A percentile compares a stretch with the other conserved stretches of the same genome.
phyloP scores from a whole-genome alignment of 2,797 vertebrate species.

The Lindbergichthys nudifrons region DNA sequence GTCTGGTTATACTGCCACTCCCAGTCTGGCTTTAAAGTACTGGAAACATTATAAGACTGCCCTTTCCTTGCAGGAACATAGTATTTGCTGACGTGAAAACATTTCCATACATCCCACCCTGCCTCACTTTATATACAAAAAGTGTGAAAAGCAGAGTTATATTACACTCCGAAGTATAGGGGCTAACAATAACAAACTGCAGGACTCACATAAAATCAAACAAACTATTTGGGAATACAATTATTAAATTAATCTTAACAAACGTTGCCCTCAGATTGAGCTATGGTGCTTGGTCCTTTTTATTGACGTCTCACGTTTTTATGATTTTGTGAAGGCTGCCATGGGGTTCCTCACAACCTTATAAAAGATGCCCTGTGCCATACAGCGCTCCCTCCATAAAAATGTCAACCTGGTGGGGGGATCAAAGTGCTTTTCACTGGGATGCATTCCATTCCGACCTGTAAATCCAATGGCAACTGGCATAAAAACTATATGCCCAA shows the following conservation, averaged over 20 bases:
- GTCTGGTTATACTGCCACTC: not conserved
- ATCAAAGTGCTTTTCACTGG: slow-evolving; percentile 83
- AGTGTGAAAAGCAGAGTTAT: not conserved
- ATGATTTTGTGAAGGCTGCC: slow-evolving; percentile 69
- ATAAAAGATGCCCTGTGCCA: slow-evolving; percentile 76
- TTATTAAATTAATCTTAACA: not conserved
- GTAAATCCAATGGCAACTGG: slow-evolving; percentile 81
- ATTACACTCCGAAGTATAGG: not conserved
- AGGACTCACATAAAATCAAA: not conserved
- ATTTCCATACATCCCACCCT: not conserved
- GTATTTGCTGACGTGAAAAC: not conserved
- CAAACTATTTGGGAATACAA: slow-evolving; percentile 1
- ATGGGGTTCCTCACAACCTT: slow-evolving; percentile 73
- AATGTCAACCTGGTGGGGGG: slow-evolving; percentile 70
- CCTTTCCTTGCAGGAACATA: not conserved
- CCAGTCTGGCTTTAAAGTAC: not conserved
- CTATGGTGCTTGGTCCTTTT: slow-evolving; percentile 49
- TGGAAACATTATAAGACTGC: not conserved
- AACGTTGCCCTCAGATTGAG: slow-evolving; percentile 26
- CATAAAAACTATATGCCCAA: slow-evolving; percentile 81
- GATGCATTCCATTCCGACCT: slow-evolving; percentile 81
- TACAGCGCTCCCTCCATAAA: slow-evolving; percentile 72
- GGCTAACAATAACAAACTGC: slow-evolving; percentile 10
- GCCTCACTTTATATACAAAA: not conserved
- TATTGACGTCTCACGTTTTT: slow-evolving; percentile 74